Conservation (phyloP, 2,113 vertebrate species). For the Cichladusa arquata region DNA sequence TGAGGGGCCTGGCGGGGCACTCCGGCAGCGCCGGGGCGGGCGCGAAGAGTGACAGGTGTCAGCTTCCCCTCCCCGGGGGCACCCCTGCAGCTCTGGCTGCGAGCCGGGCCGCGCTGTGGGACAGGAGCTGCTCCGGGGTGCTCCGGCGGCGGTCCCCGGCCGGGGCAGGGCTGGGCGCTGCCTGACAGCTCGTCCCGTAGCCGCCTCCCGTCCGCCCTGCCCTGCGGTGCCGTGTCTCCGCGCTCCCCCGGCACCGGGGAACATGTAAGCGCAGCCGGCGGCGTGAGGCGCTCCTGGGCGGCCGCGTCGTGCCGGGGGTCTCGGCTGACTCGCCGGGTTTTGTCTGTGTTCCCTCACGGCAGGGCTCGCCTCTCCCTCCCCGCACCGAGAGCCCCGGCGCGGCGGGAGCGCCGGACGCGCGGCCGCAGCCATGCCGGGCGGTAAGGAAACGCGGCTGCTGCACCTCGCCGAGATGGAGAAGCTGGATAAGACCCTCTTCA, state of each 20-base stretch:
- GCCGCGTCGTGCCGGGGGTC: background rate
- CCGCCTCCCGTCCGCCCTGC: background rate
- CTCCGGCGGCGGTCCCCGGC: background rate
- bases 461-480: slow-evolving; percentile 86
- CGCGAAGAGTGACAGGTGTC: slow-evolving; percentile 32
- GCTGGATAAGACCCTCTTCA: slow-evolving; percentile 84
- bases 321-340: background rate
- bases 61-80: background rate
- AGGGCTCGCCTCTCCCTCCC: slow-evolving; percentile 32
- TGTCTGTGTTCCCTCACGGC: slow-evolving; percentile 4
- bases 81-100: background rate
- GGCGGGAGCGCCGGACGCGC: slow-evolving; percentile 49
- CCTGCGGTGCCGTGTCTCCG: background rate
- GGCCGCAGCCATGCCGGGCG: slow-evolving; percentile 69
- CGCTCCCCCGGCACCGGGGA: background rate
- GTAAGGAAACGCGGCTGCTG: slow-evolving; percentile 78
- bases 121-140: background rate
- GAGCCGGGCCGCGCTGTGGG: background rate
- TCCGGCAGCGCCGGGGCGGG: background rate
- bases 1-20: background rate
- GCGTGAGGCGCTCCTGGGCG: background rate
- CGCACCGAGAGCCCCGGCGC: slow-evolving; percentile 8
- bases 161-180: background rate
- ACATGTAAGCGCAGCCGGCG: slow-evolving; percentile 37
- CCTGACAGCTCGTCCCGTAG: background rate